A percentile compares a stretch with the other conserved stretches of the same genome.
Evolutionary conservation across 2,888 invertebrate species (phyloP).

Genomic region (Thumatha senex): DNA sequence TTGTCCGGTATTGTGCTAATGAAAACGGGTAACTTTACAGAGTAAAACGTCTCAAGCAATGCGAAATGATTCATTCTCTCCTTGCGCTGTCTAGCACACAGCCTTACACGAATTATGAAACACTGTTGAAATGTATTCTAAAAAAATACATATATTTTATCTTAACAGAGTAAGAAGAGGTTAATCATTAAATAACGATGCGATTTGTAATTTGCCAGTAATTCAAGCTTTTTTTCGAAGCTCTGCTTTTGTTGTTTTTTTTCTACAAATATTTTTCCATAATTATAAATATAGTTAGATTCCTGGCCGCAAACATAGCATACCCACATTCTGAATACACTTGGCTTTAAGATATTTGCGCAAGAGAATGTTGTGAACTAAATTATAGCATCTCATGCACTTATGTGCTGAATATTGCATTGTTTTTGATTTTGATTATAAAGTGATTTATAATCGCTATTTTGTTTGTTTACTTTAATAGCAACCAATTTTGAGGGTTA

Average conservation of each 20-base stretch:
- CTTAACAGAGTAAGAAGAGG: too few species aligned
- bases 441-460: too few species aligned
- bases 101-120: too few species aligned
- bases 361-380: constrained; percentile 32
- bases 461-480: too few species aligned
- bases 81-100: too few species aligned
- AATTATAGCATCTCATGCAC: constrained; percentile 25
- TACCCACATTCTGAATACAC: constrained; percentile 33
- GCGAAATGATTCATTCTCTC: too few species aligned
- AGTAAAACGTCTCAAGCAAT: too few species aligned
- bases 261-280: constrained; percentile 15
- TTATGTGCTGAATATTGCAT: constrained; percentile 9
- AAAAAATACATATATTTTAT: too few species aligned
- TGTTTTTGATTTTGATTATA: constrained; percentile 1
- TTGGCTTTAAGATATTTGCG: constrained; percentile 31
- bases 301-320: constrained; percentile 41
- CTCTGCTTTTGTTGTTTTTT: constrained; percentile 10
- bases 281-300: constrained; percentile 35
- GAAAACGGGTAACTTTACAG: too few species aligned
- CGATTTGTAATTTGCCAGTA: constrained; percentile 3
- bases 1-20: too few species aligned
- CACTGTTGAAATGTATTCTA: too few species aligned
- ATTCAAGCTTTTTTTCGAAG: constrained; percentile 3
- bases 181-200: not conserved
- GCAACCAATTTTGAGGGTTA: too few species aligned